Base-by-base conservation (phyloP, 2,113 vertebrate genomes). In the Microtus montanus region DNA sequence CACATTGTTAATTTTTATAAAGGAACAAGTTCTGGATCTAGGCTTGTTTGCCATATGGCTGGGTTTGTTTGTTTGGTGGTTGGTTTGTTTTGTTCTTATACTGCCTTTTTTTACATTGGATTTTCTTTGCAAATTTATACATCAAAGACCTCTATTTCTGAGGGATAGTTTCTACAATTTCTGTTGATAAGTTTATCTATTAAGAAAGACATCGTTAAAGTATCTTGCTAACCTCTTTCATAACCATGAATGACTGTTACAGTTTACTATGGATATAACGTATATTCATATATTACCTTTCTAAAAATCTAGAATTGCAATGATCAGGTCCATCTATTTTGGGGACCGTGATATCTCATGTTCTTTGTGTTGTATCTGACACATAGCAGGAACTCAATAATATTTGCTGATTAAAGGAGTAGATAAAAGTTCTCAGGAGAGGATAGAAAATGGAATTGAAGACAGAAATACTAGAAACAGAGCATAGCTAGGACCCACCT, bases 281-380 rank as follows among this genome's bases (percentile, higher is more conserved):
- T 54, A 44, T 87, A 63, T 41, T 35, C 61, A 5, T 90, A 8
- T 78, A 22, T 89, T 93, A 68, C 12, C 22, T 47, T 94, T 44
- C 90, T 84, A 79, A 94, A 94, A 82, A 38, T 79, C 22, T 68
- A 82, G 86, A 47, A 85, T 58, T 87, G 3, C 66, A 30, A 74
- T 54, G 9, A 74, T 47, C 5, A 49, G 8, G 2, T 71, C 10
- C 24, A 82, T 52, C 35, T 44, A 22, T 47, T 61, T 71, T 47
- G 5, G 38, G 80, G 66, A 96, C 64, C 1, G 5, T 80, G 8
- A 83, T 91, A 89, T 33, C 44, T 11, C 24, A 15, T 78, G 28
- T 13, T 78, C 30, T 87, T 54, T 96, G 35, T 61, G 71, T n/a
- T 78, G 13, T 47, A 17, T 64, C 35, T 58, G 68, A 86, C 22